phyloP scores from a whole-genome alignment of 2,888 invertebrate genomes.

The Drosophila neonasuta region DNA sequence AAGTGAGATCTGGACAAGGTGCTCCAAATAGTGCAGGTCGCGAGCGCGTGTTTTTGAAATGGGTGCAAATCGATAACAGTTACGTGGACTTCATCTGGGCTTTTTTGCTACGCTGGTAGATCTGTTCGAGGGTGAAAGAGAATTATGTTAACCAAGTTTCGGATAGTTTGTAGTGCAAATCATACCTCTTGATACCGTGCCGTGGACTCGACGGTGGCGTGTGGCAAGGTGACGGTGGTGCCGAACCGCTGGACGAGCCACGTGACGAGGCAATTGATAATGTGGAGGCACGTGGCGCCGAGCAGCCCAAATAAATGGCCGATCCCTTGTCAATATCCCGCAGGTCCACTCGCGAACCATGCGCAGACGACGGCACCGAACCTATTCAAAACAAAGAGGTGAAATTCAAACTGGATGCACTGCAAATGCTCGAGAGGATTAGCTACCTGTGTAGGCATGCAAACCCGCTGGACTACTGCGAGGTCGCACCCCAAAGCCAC shows the following conservation, averaged over 20 bases:
- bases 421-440: background rate
- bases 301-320: slow-evolving; percentile 85
- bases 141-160: background rate
- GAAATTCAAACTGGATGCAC: background rate
- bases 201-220: slow-evolving; percentile 91
- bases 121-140: slow-evolving; percentile 40
- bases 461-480: slow-evolving; percentile 91
- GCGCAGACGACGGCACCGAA: slow-evolving; percentile 88
- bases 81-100: slow-evolving; percentile 72
- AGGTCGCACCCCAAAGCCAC: slow-evolving; percentile 84
- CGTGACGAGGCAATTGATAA: slow-evolving; percentile 82
- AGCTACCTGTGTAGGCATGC: slow-evolving; percentile 87
- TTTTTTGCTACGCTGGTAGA: slow-evolving; percentile 76
- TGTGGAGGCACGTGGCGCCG: slow-evolving; percentile 78
- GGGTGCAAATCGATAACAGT: slow-evolving; percentile 29
- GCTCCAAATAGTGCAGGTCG: slow-evolving; percentile 45
- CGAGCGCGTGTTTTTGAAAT: slow-evolving; percentile 37
- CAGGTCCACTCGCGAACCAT: slow-evolving; percentile 88
- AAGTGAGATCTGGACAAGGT: slow-evolving; percentile 13
- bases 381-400: slow-evolving; percentile 82
- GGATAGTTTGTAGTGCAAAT: too few species aligned
- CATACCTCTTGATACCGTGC: slow-evolving; percentile 84
- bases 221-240: slow-evolving; percentile 89
- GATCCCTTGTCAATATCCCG: slow-evolving; percentile 85
- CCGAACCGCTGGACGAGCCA: slow-evolving; percentile 85